These are phyloP conservation scores for Camarhynchus parvulus DNA, from an alignment of 2,113 vertebrate species.

Conservation along the genomic window DNA sequence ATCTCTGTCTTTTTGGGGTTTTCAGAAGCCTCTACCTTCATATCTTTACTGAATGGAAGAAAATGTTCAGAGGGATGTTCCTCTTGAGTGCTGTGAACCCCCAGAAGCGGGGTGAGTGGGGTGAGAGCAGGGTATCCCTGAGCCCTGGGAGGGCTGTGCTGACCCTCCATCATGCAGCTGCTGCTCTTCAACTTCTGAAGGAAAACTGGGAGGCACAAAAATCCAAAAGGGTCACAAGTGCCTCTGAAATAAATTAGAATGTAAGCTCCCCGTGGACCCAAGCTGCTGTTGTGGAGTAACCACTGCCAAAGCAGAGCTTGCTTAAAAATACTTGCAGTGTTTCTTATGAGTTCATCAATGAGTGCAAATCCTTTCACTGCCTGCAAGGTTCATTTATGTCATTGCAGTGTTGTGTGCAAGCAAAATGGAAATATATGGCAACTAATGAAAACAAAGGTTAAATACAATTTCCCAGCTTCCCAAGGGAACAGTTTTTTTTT, in stretches of 20 bases:
- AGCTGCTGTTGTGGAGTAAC: not conserved
- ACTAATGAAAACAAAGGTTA: slow-evolving; percentile 29
- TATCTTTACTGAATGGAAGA: not conserved
- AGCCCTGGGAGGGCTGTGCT: not conserved
- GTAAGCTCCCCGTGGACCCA: not conserved
- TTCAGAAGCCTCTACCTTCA: not conserved
- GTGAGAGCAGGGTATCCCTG: rapidly evolving
- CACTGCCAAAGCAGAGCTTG: not conserved
- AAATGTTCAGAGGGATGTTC: not conserved
- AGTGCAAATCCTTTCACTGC: not conserved
- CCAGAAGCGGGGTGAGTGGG: rapidly evolving
- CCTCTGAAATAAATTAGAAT: not conserved
- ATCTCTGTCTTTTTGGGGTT: not conserved
- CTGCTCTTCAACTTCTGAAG: not conserved
- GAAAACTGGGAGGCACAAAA: not conserved
- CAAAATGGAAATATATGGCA: not conserved
- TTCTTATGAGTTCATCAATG: not conserved
- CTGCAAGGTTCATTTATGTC: not conserved
- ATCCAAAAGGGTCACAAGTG: not conserved
- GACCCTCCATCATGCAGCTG: not conserved
- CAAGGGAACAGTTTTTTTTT: not conserved
- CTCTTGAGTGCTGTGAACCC: not conserved
- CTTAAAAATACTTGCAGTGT: not conserved
- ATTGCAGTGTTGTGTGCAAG: not conserved
- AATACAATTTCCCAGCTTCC: not conserved